A percentile compares a stretch with the other conserved stretches of the same genome.
phyloP scores from a whole-genome alignment of 2,888 invertebrate genomes.

The Eristalinus sepulchralis region DNA sequence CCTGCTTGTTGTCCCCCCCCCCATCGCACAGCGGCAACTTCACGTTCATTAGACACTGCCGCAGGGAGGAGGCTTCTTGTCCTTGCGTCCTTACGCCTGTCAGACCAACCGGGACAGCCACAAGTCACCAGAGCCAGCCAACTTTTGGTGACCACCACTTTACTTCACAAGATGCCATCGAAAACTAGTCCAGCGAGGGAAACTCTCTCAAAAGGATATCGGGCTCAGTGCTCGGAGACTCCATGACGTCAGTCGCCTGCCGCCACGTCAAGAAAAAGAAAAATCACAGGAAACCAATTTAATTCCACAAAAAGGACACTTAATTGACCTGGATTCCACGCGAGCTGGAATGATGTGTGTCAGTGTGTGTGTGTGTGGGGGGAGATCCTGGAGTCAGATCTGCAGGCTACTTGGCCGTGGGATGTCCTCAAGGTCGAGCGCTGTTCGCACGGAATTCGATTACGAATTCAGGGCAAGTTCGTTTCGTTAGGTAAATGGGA shows the following conservation, averaged over 20 bases:
- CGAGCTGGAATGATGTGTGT: neutral
- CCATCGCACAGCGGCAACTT: neutral
- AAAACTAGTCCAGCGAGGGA: neutral
- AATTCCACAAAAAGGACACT: neutral
- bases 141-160: neutral
- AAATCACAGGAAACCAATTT: neutral
- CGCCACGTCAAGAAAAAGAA: neutral
- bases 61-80: neutral
- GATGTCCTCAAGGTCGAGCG: neutral
- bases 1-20: slow-evolving; percentile 34
- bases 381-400: neutral
- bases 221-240: neutral
- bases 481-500: neutral
- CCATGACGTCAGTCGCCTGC: neutral
- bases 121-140: too few species aligned
- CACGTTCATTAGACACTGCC: too few species aligned
- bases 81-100: neutral
- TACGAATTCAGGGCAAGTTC: neutral
- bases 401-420: neutral
- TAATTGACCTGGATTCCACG: neutral
- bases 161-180: neutral
- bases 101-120: neutral
- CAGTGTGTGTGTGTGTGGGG: too few species aligned
- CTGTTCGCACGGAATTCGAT: neutral
- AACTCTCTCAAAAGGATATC: neutral